Percentiles rank a stretch among this genome's conserved stretches.
These are phyloP conservation scores for Nothobranchius kuhntae DNA, from an alignment of 2,113 vertebrate species.

Conservation along the genomic window DNA sequence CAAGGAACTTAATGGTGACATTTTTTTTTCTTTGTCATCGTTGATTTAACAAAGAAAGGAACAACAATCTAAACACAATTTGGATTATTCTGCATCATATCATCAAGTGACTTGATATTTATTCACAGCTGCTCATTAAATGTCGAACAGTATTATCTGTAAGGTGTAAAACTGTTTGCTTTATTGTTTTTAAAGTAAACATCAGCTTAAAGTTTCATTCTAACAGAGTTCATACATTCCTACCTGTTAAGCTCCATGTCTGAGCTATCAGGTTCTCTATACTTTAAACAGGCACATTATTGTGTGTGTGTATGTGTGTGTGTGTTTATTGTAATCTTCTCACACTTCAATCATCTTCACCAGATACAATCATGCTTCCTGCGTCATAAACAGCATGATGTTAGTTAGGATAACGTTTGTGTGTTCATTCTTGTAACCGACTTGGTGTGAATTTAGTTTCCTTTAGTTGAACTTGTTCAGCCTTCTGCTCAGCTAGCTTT, in stretches of 20 bases:
- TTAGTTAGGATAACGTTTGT: background rate
- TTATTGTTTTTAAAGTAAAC: conserved; percentile 27
- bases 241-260: background rate
- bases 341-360: background rate
- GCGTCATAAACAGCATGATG: background rate
- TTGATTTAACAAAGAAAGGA: conserved; percentile 13
- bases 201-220: conserved; percentile 20
- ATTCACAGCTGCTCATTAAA: conserved; percentile 49
- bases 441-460: background rate
- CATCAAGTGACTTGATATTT: conserved; percentile 56
- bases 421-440: conserved; percentile 1
- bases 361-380: background rate
- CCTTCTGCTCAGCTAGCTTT: conserved; percentile 12
- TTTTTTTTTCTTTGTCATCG: conserved; percentile 31
- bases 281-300: conserved; percentile 8
- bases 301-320: background rate
- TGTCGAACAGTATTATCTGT: conserved; percentile 38
- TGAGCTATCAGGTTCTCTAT: background rate
- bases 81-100: conserved; percentile 22
- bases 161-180: conserved; percentile 27
- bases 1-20: conserved; percentile 13
- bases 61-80: background rate
- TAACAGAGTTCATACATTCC: background rate
- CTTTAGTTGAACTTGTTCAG: conserved; percentile 4
- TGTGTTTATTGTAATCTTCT: background rate